A percentile compares a stretch with the other conserved stretches of the same genome.
Conservation (phyloP, 2,888 invertebrate species). For the Acrobasis repandana region DNA sequence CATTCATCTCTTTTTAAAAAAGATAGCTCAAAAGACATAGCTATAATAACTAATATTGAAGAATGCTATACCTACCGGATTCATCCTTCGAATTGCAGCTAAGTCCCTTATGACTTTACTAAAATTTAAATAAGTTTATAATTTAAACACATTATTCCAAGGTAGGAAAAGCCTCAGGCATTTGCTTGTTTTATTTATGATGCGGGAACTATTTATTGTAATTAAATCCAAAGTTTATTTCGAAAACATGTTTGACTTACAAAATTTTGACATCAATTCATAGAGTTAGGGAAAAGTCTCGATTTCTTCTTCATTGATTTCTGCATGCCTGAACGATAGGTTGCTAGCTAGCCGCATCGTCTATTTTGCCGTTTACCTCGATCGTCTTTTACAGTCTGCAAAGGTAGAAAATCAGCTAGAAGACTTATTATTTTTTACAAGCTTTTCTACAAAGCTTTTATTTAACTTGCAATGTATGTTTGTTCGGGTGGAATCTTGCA, state of each 20-base stretch:
- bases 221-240: background rate
- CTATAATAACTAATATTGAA: background rate
- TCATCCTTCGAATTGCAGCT: constrained; percentile 1
- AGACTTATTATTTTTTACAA: too few species aligned
- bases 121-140: constrained; percentile 4
- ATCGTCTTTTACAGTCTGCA: too few species aligned
- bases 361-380: too few species aligned
- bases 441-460: too few species aligned
- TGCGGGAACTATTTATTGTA: background rate
- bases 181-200: background rate
- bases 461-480: too few species aligned
- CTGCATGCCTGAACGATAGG: background rate
- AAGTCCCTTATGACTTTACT: constrained; percentile 3
- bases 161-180: background rate
- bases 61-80: background rate
- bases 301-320: background rate
- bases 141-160: background rate
- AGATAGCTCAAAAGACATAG: too few species aligned
- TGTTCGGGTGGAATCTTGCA: too few species aligned
- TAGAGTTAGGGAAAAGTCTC: too few species aligned
- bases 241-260: constrained; percentile 9
- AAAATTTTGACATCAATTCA: constrained; percentile 28
- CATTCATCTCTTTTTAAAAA: background rate
- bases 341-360: too few species aligned
- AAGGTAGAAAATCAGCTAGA: too few species aligned